Evolutionary conservation across 2,113 vertebrate genomes (phyloP).

Genomic region (Probosciger aterrimus): DNA sequence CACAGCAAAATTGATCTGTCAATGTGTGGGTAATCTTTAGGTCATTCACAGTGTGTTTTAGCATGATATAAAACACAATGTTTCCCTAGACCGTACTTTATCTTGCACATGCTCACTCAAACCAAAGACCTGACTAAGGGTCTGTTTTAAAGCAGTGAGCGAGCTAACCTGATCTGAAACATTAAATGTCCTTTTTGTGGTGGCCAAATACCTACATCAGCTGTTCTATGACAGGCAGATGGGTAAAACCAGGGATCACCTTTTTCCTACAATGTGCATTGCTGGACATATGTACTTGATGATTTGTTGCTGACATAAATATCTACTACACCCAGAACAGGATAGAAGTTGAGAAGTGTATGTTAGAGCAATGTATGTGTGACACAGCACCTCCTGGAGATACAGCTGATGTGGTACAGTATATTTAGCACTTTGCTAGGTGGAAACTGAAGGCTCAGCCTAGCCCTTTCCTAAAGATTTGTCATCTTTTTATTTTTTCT

Average conservation of each 20-base stretch:
- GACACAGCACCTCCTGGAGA: not conserved
- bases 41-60: not conserved
- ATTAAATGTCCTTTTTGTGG: not conserved
- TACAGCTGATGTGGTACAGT: not conserved
- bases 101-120: not conserved
- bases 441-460: not conserved
- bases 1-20: not conserved
- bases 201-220: not conserved
- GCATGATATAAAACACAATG: not conserved
- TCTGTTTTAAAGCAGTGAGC: not conserved
- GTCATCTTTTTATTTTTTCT: not conserved
- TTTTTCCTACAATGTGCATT: not conserved
- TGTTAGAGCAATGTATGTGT: not conserved
- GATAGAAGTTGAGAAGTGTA: not conserved
- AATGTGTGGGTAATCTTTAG: not conserved
- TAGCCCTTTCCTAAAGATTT: not conserved
- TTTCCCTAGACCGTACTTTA: not conserved
- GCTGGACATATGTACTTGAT: not conserved
- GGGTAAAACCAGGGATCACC: accelerated
- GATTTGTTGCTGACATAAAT: not conserved
- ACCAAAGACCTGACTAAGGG: not conserved
- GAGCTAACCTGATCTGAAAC: not conserved
- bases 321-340: not conserved
- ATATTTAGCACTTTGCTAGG: not conserved
- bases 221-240: not conserved